phyloP scores from a whole-genome alignment of 2,888 invertebrate genomes.

The Molorchus minor region DNA sequence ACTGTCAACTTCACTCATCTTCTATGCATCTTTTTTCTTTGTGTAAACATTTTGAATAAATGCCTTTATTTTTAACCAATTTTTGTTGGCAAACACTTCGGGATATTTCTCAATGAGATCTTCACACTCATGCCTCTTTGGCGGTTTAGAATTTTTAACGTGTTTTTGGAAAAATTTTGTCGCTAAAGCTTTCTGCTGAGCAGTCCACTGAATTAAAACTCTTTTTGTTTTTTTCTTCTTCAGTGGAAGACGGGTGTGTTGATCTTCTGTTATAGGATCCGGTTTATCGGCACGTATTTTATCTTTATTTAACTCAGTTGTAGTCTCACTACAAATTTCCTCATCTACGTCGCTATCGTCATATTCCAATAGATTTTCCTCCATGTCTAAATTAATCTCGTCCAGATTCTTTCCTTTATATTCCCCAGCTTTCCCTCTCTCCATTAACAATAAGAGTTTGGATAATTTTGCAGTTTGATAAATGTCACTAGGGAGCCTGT shows the following conservation, averaged over 20 bases:
- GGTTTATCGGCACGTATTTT: no score
- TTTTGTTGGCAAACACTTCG: neutral
- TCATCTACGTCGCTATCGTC: neutral
- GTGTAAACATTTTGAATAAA: neutral
- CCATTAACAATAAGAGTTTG: constrained; percentile 6
- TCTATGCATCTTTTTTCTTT: no score
- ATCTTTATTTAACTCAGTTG: neutral
- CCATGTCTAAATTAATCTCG: constrained; percentile 1
- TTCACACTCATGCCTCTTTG: neutral
- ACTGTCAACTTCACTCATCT: no score
- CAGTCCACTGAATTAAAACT: neutral
- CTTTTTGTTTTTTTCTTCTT: neutral
- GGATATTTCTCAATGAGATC: neutral
- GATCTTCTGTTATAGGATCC: no score
- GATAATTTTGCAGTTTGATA: neutral
- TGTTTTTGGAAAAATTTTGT: neutral
- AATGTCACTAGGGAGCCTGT: constrained; percentile 43
- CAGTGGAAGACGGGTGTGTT: no score
- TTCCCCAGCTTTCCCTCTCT: neutral
- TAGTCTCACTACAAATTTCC: neutral
- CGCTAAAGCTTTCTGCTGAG: neutral
- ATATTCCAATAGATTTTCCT: neutral
- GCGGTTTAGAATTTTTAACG: neutral
- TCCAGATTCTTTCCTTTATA: neutral
- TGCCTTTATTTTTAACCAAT: constrained; percentile 1